Conservation (phyloP, 2,113 vertebrate genomes). For the Dicaeum eximium region DNA sequence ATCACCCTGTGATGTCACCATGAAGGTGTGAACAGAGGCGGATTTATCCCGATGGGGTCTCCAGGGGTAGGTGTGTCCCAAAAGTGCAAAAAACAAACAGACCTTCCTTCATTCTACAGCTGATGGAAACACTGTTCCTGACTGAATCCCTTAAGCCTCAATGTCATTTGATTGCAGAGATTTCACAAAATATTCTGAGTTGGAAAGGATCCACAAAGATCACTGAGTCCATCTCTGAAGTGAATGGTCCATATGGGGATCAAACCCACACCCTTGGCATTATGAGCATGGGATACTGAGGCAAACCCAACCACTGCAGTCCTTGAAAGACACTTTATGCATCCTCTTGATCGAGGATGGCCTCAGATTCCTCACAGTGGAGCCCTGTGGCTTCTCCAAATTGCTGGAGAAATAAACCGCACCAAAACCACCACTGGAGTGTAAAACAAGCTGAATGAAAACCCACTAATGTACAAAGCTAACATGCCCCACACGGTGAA, state of each 20-base stretch:
- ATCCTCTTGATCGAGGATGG: neutral
- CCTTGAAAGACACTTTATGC: neutral
- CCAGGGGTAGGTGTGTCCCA: neutral
- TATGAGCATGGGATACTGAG: neutral
- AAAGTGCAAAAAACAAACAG: neutral
- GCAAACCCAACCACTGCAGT: neutral
- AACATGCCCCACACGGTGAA: rapidly evolving
- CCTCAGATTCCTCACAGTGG: neutral
- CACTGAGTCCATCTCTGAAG: neutral
- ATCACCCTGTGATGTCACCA: neutral
- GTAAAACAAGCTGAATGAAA: constrained; percentile 9
- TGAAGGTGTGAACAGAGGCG: neutral
- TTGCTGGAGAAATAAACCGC: constrained; percentile 10
- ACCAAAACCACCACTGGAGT: neutral
- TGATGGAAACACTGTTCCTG: neutral
- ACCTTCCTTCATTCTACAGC: neutral
- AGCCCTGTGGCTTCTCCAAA: neutral
- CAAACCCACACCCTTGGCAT: neutral
- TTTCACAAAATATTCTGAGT: neutral
- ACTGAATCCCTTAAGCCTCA: neutral
- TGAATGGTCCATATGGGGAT: neutral
- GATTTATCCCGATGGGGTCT: neutral
- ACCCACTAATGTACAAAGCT: neutral
- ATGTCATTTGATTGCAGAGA: neutral
- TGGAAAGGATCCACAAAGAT: neutral